Evolutionary conservation across 2,113 vertebrate species (phyloP), one percentile per base, ranked within the genome.

Genomic region (Epinephelus cyanopodus): DNA sequence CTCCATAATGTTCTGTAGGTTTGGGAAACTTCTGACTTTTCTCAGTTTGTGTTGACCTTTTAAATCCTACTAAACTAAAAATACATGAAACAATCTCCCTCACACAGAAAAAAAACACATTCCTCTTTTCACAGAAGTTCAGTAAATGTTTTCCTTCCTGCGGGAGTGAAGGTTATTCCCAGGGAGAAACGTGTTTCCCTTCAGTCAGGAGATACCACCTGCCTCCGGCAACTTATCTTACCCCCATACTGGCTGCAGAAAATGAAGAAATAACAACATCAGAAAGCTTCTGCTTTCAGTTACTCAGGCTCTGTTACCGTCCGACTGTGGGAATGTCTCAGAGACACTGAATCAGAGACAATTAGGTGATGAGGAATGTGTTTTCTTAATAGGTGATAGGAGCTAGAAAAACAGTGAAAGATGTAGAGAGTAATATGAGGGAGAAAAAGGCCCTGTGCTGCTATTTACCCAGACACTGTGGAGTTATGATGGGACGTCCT

Each of bases 391-490:
- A 1, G 48, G 48, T 9, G 19, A 54, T n/a, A 4, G 4, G 3
- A 42, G 47, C 21, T 19, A 14, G 33, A 27, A 42, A 39, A 45
- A 29, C 17, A 14, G 27, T 52, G 10, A 33, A 15, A 39, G 23
- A 14, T 0, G 5, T 52, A 10, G 23, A 54, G 6, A 81, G 9
- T 25, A 3, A 50, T 29, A 39, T 18, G 25, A 23, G n/a, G 11
- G 19, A 29, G 42, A 72, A 29, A 23, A 42, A 61, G 25, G 12
- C 67, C 39, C 0, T 2, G 13, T 12, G 71, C 54, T 87, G 60
- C 17, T 74, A 47, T 89, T 83, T 77, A 63, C 85, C 33, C 68
- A 69, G 70, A 89, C 71, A 6, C 56, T 18, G n/a, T 11, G 61
- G 61, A 63, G 63, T 61, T 69, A 79, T 75, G 75, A 62, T 70